Base-by-base conservation (phyloP, 2,888 invertebrate genomes). In the Lithophane leautieri region DNA sequence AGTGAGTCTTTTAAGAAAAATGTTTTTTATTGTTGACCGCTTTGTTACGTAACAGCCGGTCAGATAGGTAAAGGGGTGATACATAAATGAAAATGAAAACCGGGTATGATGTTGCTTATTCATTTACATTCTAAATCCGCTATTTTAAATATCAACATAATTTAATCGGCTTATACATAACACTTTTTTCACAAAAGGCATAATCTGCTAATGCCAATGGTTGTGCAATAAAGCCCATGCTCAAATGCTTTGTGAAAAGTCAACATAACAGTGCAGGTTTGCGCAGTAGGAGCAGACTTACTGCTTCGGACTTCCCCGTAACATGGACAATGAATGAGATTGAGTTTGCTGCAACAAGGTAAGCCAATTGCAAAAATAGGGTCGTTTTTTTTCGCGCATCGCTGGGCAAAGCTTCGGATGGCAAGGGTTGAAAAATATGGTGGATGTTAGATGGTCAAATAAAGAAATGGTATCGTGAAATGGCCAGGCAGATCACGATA, bases 281-380 rank as follows among this genome's bases (percentile, higher is more conserved):
- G 28, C n/a, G 28, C 25, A 47, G 7, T 22, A 73, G 22, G 72
- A 60, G 28, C 28, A 28, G 58, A 40, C 25, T 40, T 72, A n/a
- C 12, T 12, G 4, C 8, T 73, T 16, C 25, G 40, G 73, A 73
- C 50, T 72, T 72, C 73, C 50, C 73, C 60, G 42, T 1, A 25
- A 40, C n/a, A 16, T 42, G 11, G 28, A 72, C 28, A 25, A 22
- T 70, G 47, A 70, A 1, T 70, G 14, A 42, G 28, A 54, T 54
- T 68, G 4, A 44, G 22, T n/a, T 44, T 70, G 12, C 34, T 56
- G 19, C 25, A 68, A 14, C n/a, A 70, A 9, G n/a, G 72, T 44
- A 34, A 56, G 6, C 6, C 11, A 34, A 34, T 6, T 34, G 34
- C 34, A 34, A 34, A 34, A 6, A 34, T 4, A 34, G 34, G 34